Evolutionary conservation across 2,888 invertebrate genomes (phyloP).

Genomic region (Amphipoea oculea): DNA sequence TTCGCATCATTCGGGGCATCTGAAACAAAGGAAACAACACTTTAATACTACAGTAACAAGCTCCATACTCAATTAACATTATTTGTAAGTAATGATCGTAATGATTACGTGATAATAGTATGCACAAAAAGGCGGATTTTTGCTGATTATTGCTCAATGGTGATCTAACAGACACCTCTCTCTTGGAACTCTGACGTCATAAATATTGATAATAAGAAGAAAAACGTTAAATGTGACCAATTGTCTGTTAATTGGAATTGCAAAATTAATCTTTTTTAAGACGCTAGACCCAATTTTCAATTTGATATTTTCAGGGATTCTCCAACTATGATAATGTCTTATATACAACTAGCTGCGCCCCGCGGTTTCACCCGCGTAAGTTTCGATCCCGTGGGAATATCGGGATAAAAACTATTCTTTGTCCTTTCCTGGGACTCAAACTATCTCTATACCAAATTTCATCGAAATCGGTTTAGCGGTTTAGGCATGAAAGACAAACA

Average conservation of each 20-base stretch:
- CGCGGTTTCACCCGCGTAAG: too few species aligned
- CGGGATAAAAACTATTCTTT: too few species aligned
- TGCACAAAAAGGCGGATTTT: slow-evolving; percentile 53
- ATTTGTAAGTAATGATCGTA: slow-evolving; percentile 26
- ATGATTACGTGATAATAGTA: slow-evolving; percentile 49
- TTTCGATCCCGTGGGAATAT: too few species aligned
- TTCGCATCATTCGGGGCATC: slow-evolving; percentile 95
- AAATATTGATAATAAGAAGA: neutral
- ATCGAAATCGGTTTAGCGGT: too few species aligned
- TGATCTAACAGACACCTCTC: slow-evolving; percentile 42
- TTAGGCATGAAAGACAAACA: too few species aligned
- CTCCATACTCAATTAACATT: slow-evolving; percentile 11
- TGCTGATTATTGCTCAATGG: slow-evolving; percentile 41
- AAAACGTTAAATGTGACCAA: slow-evolving; percentile 1
- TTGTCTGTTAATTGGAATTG: neutral
- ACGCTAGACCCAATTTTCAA: neutral
- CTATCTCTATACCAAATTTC: too few species aligned
- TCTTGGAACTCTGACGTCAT: slow-evolving; percentile 41
- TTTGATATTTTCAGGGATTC: neutral
- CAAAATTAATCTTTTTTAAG: neutral
- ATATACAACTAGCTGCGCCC: too few species aligned
- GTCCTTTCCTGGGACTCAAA: too few species aligned
- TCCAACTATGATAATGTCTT: neutral
- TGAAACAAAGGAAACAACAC: slow-evolving; percentile 89
- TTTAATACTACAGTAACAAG: slow-evolving; percentile 29